Evolutionary conservation across 2,113 vertebrate genomes (phyloP).

Genomic region (Melierax canorus): DNA sequence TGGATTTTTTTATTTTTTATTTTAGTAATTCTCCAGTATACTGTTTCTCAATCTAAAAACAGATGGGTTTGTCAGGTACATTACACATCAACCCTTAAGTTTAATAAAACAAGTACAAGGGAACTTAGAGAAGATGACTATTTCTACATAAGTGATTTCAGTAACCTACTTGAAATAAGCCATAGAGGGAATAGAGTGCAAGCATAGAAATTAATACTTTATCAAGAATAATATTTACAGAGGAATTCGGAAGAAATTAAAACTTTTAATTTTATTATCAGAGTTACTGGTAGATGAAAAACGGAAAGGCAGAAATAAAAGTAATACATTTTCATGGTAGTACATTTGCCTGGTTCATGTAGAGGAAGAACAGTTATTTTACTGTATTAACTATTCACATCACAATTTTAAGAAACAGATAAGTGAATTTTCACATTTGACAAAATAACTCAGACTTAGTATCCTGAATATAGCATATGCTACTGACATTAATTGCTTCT

Average conservation of each 20-base stretch:
- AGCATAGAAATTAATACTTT: neutral
- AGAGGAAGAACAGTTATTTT: neutral
- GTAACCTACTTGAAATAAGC: neutral
- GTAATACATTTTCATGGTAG: neutral
- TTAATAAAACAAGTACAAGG: neutral
- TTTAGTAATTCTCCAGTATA: neutral
- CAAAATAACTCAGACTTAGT: neutral
- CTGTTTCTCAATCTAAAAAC: neutral
- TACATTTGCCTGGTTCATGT: neutral
- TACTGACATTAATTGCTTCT: neutral
- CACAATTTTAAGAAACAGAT: neutral
- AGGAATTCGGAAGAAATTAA: neutral
- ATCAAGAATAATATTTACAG: neutral
- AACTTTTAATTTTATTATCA: neutral
- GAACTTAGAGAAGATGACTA: neutral
- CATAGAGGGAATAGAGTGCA: neutral
- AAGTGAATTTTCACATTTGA: neutral
- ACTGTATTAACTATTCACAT: neutral
- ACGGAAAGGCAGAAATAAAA: neutral
- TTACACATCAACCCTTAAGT: neutral
- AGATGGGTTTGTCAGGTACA: neutral
- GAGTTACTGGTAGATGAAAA: neutral
- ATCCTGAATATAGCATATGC: neutral
- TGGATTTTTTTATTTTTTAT: accelerated
- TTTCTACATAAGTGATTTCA: neutral